Base-by-base conservation (phyloP, 2,888 invertebrate species). In the Hirtodrosophila duncani region DNA sequence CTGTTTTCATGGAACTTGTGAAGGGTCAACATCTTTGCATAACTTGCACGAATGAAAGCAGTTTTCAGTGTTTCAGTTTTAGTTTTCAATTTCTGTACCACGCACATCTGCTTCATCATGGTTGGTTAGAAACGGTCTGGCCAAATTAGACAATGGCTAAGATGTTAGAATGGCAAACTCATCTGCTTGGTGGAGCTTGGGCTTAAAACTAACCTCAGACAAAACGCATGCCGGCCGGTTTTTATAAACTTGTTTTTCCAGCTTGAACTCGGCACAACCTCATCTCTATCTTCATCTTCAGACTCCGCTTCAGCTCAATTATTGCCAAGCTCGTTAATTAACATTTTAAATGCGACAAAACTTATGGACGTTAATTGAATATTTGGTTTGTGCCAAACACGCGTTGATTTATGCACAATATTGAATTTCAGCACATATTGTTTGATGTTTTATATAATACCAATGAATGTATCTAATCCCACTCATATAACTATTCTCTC, bases 291-390 rank as follows among this genome's bases (percentile, higher is more conserved):
- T 21, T 24, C 13, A 16, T 16, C 7, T 27, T 11, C 29, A 3
- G 29, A n/a, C n/a, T n/a, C n/a, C n/a, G n/a, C n/a, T n/a, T n/a
- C n/a, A n/a, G n/a, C 13, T 23, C 34, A 9, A 26, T 61, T 44
- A n/a, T n/a, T n/a, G n/a, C n/a, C n/a, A n/a, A n/a, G 46, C 44
- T 61, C 36, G 59, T 71, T 71, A 78, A 71, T 61, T 78, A 74
- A 63, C 58, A 66, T 72, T 63, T 74, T n/a, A 52, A 69, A 74
- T 74, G 70, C 44, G 64, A 61, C 64, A 64, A 56, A 49, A n/a
- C n/a, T n/a, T n/a, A n/a, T n/a, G n/a, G n/a, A n/a, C n/a, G n/a
- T n/a, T n/a, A n/a, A n/a, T n/a, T n/a, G n/a, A n/a, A n/a, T n/a
- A n/a, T n/a, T n/a, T n/a, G n/a, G n/a, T n/a, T n/a, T n/a, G 65